Evolutionary conservation across 2,888 invertebrate genomes (phyloP).

Genomic region (Mycogona germanica): DNA sequence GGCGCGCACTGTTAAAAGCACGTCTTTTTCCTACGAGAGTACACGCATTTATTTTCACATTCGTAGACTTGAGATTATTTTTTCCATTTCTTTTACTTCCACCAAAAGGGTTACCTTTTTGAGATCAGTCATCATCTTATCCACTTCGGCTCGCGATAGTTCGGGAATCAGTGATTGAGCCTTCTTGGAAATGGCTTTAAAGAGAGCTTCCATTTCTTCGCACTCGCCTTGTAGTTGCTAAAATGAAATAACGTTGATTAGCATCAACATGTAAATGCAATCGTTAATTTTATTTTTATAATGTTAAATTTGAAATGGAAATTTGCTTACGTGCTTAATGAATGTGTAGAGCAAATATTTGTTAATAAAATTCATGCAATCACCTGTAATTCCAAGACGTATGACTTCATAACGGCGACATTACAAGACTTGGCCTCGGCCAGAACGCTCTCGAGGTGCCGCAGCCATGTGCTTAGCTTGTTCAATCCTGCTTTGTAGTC

Average conservation of each 20-base stretch:
- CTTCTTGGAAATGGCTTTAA: constrained; percentile 79
- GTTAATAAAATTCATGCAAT: constrained; percentile 20
- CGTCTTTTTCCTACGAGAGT: constrained; percentile 42
- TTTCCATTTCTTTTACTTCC: background rate
- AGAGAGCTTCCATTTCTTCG: constrained; percentile 74
- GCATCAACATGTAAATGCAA: no score
- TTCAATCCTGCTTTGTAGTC: constrained; percentile 63
- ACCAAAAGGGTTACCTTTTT: constrained; percentile 43
- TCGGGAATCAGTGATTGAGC: constrained; percentile 85
- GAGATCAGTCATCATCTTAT: constrained; percentile 72
- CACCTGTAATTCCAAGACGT: constrained; percentile 57
- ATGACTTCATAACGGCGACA: constrained; percentile 62
- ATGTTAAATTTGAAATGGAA: no score
- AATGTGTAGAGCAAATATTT: no score
- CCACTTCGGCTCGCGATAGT: constrained; percentile 77
- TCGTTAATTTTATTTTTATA: no score
- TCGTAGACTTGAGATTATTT: background rate
- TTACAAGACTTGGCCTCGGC: constrained; percentile 56
- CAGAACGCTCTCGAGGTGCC: constrained; percentile 57
- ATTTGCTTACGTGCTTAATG: no score
- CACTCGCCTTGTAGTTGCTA: constrained; percentile 64
- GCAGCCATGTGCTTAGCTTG: constrained; percentile 63
- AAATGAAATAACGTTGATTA: constrained; percentile 16
- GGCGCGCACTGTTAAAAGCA: constrained; percentile 68
- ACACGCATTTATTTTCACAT: background rate